Conservation (phyloP, 92 coral and sea anemone species). For the Pocillopora grandis region DNA sequence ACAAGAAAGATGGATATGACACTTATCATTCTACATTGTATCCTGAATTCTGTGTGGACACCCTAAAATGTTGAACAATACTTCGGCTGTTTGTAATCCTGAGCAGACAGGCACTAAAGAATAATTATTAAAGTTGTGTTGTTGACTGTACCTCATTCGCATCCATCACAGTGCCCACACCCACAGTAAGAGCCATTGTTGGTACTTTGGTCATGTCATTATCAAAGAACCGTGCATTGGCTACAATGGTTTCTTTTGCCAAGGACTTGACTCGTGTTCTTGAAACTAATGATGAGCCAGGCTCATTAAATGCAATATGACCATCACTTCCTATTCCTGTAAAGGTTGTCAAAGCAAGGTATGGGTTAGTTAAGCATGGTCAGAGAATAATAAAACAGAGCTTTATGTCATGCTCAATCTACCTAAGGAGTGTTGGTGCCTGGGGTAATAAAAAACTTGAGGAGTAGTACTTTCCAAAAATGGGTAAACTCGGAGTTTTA, state of each 20-base stretch:
- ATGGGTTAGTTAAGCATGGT: not conserved
- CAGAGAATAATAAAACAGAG: not conserved
- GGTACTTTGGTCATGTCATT: slow-evolving; percentile 91
- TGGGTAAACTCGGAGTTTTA: no score
- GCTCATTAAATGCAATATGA: slow-evolving; percentile 98
- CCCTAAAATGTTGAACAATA: no score
- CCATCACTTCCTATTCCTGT: slow-evolving; percentile 99
- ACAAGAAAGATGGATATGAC: no score
- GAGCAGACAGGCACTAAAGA: not conserved
- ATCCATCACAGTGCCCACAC: slow-evolving; percentile 98
- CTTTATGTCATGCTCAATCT: no score
- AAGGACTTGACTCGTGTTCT: slow-evolving; percentile 94
- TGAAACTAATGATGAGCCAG: slow-evolving; percentile 96
- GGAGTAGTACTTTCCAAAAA: no score
- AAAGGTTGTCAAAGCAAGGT: not conserved
- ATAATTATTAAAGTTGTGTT: not conserved
- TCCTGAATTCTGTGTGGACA: no score
- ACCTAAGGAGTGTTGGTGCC: no score
- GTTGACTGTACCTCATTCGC: slow-evolving; percentile 80
- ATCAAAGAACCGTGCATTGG: slow-evolving; percentile 99
- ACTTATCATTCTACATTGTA: no score
- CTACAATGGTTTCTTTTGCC: slow-evolving; percentile 96
- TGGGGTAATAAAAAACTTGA: no score
- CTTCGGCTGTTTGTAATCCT: no score
- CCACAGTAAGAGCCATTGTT: slow-evolving; percentile 95